Percentiles rank a stretch among this genome's conserved stretches.
Evolutionary conservation across 2,888 invertebrate species (phyloP).

Genomic region (Eudasyphora cyanicolor): DNA sequence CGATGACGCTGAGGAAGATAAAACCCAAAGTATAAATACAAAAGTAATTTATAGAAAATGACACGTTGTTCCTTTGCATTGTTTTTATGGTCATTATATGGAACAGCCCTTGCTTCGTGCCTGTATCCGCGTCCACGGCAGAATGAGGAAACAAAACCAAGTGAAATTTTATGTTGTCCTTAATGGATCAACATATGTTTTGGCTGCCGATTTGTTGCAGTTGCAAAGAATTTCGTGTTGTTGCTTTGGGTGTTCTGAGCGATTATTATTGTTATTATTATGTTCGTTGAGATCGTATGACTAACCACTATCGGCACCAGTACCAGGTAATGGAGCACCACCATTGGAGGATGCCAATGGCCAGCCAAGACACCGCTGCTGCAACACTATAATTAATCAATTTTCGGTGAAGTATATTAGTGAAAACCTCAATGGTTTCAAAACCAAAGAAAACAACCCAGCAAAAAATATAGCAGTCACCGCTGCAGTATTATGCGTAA

Average conservation of each 20-base stretch:
- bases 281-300: slow-evolving; percentile 32
- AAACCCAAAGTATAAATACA: slow-evolving; percentile 69
- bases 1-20: no score
- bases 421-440: slow-evolving; percentile 57
- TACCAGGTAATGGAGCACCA: slow-evolving; percentile 34
- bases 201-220: slow-evolving; percentile 52
- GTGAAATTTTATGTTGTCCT: slow-evolving; percentile 51
- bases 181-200: slow-evolving; percentile 62
- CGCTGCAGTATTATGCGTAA: neutral
- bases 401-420: slow-evolving; percentile 61
- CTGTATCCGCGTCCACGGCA: no score
- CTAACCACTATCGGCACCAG: slow-evolving; percentile 16
- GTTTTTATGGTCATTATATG: slow-evolving; percentile 70
- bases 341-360: slow-evolving; percentile 49
- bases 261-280: slow-evolving; percentile 7
- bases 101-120: neutral
- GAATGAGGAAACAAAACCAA: neutral
- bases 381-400: slow-evolving; percentile 65
- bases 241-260: neutral
- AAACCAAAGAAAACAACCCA: slow-evolving; percentile 25
- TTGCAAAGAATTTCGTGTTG: slow-evolving; percentile 6
- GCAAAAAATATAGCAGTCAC: neutral
- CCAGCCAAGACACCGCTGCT: slow-evolving; percentile 44
- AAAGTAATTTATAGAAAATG: slow-evolving; percentile 56
- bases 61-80: slow-evolving; percentile 57